Evolutionary conservation across 2,113 vertebrate genomes (phyloP), one percentile per base, ranked within the genome.

Genomic region (Stomatorhinus ivindoensis): DNA sequence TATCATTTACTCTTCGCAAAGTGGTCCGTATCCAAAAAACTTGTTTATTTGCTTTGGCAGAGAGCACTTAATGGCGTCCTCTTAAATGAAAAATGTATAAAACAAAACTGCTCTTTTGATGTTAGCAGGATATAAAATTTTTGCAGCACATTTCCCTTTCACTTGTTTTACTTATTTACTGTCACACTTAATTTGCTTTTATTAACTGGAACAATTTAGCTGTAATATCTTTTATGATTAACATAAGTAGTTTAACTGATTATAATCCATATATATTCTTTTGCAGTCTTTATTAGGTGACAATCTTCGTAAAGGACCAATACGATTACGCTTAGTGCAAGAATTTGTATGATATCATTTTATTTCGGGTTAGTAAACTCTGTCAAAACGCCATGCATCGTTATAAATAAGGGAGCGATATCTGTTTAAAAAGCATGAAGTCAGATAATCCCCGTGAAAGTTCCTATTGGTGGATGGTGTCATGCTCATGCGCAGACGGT

Each of bases 321-420:
- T 76, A 44, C 31, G 31, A 80, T 65, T 76, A 73, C n/a, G 0
- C 17, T 27, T 27, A 42, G 46, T 44, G 48, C 69, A 82, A 53
- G 85, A 93, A 90, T 87, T 44, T 55, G 35, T 65, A 91, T 92
- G 87, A 92, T 92, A 90, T 47, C 15, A 88, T 82, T 89, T 53
- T 76, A 87, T 3, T 19, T 51, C 51, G 80, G 46, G 51, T 46
- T 58, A n/a, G 46, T 90, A 88, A 92, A 91, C 89, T 91, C 85
- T 76, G 87, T 82, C 55, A 80, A 88, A 88, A 91, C 46, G 42
- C 82, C 19, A 48, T n/a, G 44, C 44, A 17, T 4, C 4, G 19
- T 47, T 84, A 84, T 44, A 48, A n/a, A 1, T 80, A 8, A 39
- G 10, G 42, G 82, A 46, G 42, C 42, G 42, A 85, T 47, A 44